Base-by-base conservation (phyloP, 2,888 invertebrate species). In the Parnassius smintheus region DNA sequence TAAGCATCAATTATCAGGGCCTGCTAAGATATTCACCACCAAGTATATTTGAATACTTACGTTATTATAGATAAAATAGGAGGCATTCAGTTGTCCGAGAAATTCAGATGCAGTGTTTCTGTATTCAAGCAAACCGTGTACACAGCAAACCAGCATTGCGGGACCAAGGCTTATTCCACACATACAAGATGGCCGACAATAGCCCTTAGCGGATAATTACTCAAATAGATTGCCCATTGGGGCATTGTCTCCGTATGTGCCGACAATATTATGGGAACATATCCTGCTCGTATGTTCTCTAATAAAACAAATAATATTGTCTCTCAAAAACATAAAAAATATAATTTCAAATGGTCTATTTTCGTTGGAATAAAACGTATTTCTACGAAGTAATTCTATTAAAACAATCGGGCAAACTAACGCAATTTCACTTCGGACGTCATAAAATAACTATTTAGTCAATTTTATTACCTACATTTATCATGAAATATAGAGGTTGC, bases 171-270 rank as follows among this genome's bases (percentile, higher is more conserved):
- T 89, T 86, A 87, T 88, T 88, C 85, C 82, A 81, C 82, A 82
- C 83, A 83, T 80, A 83, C 91, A 89, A 91, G 91, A 91, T 90
- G 88, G 87, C 88, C 81, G 88, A 90, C 91, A 90, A 91, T 89
- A 82, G 91, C 87, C 90, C 90, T 91, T 88, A 85, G 90, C 85
- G 88, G 82, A 88, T 91, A 91, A 91, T 91, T 90, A 91, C 90
- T 91, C 91, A 90, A 91, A 91, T 90, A 89, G 90, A 91, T 91
- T 88, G 90, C 88, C 91, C 88, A 88, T 89, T 90, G 86, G 88
- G 84, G 88, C 81, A 88, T 91, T 90, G 89, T 88, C 85, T 86
- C 80, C 83, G 78, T 81, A 78, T 81, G 76, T 79, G 75, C 72
- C 72, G 69, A 76, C 80, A 76, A 77, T 83, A 82, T 83, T 87